Base-by-base conservation (phyloP, 1,140 invertebrate species). In the Metaphire vulgaris region DNA sequence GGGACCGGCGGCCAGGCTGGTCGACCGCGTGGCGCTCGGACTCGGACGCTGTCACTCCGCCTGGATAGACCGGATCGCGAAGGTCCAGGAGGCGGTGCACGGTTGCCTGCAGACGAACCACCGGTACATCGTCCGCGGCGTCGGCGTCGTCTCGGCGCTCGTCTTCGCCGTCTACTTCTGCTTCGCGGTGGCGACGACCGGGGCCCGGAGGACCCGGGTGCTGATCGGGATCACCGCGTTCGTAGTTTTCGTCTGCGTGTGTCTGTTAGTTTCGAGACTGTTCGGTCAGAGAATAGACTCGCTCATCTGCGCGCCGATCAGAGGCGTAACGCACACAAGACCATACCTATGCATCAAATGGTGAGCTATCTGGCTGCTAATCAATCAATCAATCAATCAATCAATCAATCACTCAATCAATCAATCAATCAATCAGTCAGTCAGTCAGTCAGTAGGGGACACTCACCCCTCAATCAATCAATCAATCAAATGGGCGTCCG, bases 141-240 rank as follows among this genome's bases (percentile, higher is more conserved):
- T 77, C 31, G 28, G 68, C 64, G 71, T 34, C 72, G 64, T 68
- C 0, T 28, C 74, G n/a, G 33, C 34, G n/a, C 71, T 77, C 1
- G 72, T 65, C 33, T 77, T 68, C 66, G 33, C 67, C 26, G 72
- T 69, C 0, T 77, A 77, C 72, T 77, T 77, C 72, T 30, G 31
- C 21, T 74, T 34, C 71, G 76, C 76, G 26, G 33, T 77, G 30
- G 33, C 64, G 71, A 66, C 65, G n/a, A 74, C 33, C 33, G 26
- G n/a, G n/a, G n/a, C n/a, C n/a, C n/a, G n/a, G n/a, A 56, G 21
- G 41, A 12, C 21, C 21, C 21, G 41, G 6, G 41, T 12, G 41
- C 6, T 56, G 21, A 21, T 56, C 6, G 41, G 41, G 6, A 6
- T 21, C 21, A 56, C 41, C 21, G 6, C 21, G 41, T 21, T 21